Base-by-base conservation (phyloP, 1,140 invertebrate species). In the Lithobius niger region DNA sequence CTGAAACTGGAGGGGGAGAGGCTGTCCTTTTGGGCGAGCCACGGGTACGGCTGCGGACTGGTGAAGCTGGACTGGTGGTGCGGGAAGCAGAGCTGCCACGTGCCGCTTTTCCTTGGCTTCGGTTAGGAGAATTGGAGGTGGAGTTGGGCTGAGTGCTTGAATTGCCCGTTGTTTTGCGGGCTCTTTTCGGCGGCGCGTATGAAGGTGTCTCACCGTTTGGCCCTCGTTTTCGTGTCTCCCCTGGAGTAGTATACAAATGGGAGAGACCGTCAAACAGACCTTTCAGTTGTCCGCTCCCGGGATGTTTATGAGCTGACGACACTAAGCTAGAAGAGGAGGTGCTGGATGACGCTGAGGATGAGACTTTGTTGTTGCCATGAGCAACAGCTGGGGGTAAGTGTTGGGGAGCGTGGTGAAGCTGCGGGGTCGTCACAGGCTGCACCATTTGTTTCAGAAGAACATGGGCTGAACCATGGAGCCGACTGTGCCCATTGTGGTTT, bases 221-320 rank as follows among this genome's bases (percentile, higher is more conserved):
- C 65, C 69, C 67, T 42, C 80, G 67, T 62, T 76, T 66, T 62
- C 81, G 62, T 70, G 80, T 69, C 53, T 77, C 77, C 45, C 74
- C 73, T 4, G 79, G 77, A 24, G 81, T 77, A 36, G 82, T 81
- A 65, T 86, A 91, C 60, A 88, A 80, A 67, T 89, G 86, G 56
- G 86, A 88, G 6, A 91, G 72, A 1, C 86, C 86, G 68, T 91
- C 86, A 70, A 84, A 88, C 1, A 91, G 70, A 21, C 84, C 81
- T 52, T 82, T 82, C 13, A 88, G 66, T 59, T 84, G 82, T 3
- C 79, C 77, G 60, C 74, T 72, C 24, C 79, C 78, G 59, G 76
- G 6, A 48, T 51, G 59, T 50, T 61, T 61, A 25, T 56, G 55
- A 6, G 47, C 61, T 22, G 54, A 56, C 50, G 58, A 60, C 22